Conservation (phyloP, 2,797 vertebrate genomes). For the Pangasius krempfi region DNA sequence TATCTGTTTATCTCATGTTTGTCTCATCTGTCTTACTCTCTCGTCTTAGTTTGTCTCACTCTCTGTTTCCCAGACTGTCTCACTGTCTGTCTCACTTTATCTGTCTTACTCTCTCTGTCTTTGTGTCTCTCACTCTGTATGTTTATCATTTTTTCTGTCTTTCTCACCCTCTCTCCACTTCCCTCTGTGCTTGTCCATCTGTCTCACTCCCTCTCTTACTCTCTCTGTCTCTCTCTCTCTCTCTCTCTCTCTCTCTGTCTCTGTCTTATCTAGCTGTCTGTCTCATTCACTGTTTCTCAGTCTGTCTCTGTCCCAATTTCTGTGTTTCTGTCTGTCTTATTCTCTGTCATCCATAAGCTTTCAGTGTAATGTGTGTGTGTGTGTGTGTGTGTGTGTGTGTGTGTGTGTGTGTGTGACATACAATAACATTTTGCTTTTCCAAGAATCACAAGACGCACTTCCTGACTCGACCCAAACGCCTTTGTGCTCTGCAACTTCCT, state of each 20-base stretch:
- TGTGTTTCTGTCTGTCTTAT: not conserved
- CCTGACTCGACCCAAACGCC: constrained; percentile 66
- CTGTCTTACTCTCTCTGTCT: constrained; percentile 38
- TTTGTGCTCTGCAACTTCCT: constrained; percentile 71
- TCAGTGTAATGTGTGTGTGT: not conserved
- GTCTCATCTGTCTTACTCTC: not conserved
- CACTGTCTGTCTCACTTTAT: not conserved
- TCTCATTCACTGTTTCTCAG: constrained; percentile 24
- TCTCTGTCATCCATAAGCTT: not conserved
- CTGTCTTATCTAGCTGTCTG: constrained; percentile 27
- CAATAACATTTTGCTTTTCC: constrained; percentile 67
- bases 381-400: not conserved
- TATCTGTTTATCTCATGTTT: not conserved
- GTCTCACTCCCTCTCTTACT: not conserved
- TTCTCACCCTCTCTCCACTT: not conserved
- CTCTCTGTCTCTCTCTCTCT: not conserved
- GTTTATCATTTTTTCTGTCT: not conserved
- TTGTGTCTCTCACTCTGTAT: not conserved
- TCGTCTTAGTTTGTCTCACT: not conserved
- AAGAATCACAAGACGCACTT: constrained; percentile 74
- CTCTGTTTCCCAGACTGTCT: not conserved
- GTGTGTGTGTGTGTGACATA: constrained; percentile 34
- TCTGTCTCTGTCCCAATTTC: not conserved
- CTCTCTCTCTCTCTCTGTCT: constrained; percentile 18
- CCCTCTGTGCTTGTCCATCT: too few relatives aligned